Evolutionary conservation across 2,113 vertebrate genomes (phyloP).

Genomic region (Clinocottus analis): DNA sequence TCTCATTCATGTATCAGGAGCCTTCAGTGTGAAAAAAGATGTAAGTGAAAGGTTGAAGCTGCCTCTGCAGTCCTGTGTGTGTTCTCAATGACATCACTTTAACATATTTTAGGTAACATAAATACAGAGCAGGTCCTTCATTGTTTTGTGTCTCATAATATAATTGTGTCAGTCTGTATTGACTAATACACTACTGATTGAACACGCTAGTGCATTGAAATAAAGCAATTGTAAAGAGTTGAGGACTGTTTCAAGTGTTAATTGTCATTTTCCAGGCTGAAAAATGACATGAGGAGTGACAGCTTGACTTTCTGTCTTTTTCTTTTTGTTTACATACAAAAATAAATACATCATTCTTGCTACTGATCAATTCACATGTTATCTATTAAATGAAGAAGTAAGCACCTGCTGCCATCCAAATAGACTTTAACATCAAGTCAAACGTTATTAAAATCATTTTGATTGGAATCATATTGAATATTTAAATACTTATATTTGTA

Average conservation of each 20-base stretch:
- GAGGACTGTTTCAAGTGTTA: neutral
- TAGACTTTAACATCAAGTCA: conserved; percentile 5
- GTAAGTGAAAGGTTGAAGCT: conserved; percentile 16
- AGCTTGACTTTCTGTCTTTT: neutral
- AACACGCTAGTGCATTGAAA: conserved; percentile 2
- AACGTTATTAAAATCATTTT: no score
- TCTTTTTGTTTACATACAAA: conserved; percentile 5
- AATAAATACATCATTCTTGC: neutral
- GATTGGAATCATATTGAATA: neutral
- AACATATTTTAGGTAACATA: conserved; percentile 9
- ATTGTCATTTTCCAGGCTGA: conserved; percentile 7
- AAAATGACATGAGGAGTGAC: neutral
- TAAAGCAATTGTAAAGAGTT: conserved; percentile 10
- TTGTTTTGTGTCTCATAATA: conserved; percentile 18
- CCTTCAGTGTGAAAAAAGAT: neutral
- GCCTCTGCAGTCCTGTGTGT: neutral
- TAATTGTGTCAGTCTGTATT: conserved; percentile 16
- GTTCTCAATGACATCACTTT: neutral
- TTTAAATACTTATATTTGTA: conserved; percentile 3
- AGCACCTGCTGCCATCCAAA: neutral
- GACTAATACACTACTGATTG: conserved; percentile 12
- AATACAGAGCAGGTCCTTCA: neutral
- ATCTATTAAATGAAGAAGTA: conserved; percentile 15
- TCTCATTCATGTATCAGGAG: conserved; percentile 24
- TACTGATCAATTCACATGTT: neutral